Percentiles rank a stretch among this genome's conserved stretches.
phyloP scores from a whole-genome alignment of 2,888 invertebrate species.

The Prosapia bicincta region DNA sequence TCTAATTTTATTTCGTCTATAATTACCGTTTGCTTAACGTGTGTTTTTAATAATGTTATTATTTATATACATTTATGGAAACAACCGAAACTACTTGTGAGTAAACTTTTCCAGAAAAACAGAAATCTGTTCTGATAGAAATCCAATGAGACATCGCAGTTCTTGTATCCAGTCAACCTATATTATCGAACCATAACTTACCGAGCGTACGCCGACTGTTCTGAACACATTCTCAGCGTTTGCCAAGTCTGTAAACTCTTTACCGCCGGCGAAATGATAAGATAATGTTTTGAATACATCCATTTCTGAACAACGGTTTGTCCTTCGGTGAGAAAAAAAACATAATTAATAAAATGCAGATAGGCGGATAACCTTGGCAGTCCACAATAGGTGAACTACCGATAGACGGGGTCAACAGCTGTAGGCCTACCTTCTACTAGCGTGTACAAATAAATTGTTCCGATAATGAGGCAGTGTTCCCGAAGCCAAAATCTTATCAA shows the following conservation, averaged over 20 bases:
- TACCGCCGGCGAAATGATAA: neutral
- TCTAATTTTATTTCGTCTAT: no score
- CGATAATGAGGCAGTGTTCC: neutral
- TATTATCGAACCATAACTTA: no score
- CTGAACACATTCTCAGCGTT: neutral
- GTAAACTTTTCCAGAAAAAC: no score
- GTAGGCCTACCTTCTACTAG: neutral
- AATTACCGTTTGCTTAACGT: no score
- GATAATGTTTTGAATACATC: neutral
- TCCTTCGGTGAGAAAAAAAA: neutral
- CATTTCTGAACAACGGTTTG: neutral
- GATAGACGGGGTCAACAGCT: neutral
- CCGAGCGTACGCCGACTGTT: no score
- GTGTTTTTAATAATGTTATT: no score
- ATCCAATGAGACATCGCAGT: no score
- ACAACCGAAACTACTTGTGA: no score
- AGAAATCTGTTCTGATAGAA: no score
- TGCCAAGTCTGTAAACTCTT: neutral
- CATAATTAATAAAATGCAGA: neutral
- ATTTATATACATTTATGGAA: no score
- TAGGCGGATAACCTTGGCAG: neutral
- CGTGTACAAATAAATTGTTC: neutral
- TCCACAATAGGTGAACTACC: neutral
- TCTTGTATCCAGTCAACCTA: no score
- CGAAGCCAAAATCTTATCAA: neutral